These are phyloP conservation scores for Xenotilapia longispinis DNA, from an alignment of 2,113 vertebrate genomes.

Conservation along the genomic window DNA sequence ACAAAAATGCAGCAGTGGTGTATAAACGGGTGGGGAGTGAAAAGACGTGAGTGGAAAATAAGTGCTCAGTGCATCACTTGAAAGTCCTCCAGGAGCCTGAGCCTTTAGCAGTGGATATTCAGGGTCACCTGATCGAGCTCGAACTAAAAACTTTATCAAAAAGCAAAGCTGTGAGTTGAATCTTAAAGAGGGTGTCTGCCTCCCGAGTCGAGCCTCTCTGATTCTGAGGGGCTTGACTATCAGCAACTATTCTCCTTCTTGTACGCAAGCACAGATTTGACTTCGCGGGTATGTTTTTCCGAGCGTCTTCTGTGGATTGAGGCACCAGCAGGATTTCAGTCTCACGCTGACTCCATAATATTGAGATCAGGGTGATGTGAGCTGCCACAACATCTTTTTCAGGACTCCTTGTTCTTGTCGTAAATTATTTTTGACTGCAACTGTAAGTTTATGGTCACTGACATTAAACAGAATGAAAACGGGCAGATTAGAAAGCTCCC, in stretches of 20 bases:
- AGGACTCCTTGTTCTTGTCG: not conserved
- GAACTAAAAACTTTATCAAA: not conserved
- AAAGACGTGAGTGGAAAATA: not conserved
- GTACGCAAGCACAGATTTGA: not conserved
- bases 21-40: not conserved
- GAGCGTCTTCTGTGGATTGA: not conserved
- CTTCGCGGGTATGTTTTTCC: rapidly evolving
- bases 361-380: not conserved
- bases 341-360: not conserved
- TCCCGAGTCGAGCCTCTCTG: not conserved
- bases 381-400: not conserved
- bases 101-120: not conserved
- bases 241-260: not conserved
- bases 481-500: not conserved
- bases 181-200: not conserved
- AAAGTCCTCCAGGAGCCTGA: not conserved
- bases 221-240: rapidly evolving
- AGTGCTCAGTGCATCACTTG: not conserved
- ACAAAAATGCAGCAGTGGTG: not conserved
- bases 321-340: not conserved
- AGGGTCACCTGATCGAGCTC: not conserved
- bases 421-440: not conserved
- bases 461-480: not conserved
- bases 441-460: not conserved
- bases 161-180: not conserved